These are phyloP conservation scores for Philotrypesis tridentata DNA, from an alignment of 1,140 invertebrate species.

Conservation along the genomic window DNA sequence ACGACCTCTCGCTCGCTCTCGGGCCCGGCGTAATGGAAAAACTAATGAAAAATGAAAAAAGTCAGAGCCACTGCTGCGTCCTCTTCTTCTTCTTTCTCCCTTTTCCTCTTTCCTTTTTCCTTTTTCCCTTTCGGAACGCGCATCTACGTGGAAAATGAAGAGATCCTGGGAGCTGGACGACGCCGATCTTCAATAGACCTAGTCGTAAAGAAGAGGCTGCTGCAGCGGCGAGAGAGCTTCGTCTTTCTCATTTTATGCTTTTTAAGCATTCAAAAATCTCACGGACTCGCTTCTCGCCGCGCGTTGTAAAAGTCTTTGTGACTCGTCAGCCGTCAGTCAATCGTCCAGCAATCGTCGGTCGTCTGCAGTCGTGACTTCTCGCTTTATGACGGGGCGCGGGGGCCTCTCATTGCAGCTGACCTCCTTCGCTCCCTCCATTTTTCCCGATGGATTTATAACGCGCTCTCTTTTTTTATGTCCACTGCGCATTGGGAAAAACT, in stretches of 20 bases:
- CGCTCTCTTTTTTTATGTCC: slow-evolving; percentile 29
- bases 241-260: neutral
- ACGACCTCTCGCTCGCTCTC: slow-evolving; percentile 51
- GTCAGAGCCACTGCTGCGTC: neutral
- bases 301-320: slow-evolving; percentile 14
- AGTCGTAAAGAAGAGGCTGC: too few relatives aligned
- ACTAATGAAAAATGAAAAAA: slow-evolving; percentile 56
- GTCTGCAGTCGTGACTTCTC: too few relatives aligned
- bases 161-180: neutral
- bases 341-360: too few relatives aligned
- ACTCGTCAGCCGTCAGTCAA: too few relatives aligned
- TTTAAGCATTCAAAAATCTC: neutral
- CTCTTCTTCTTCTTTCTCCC: neutral
- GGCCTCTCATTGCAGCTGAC: slow-evolving; percentile 27
- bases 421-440: slow-evolving; percentile 45
- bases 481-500: slow-evolving; percentile 4
- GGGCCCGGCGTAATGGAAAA: slow-evolving; percentile 57
- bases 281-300: neutral
- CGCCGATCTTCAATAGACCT: neutral
- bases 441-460: slow-evolving; percentile 37
- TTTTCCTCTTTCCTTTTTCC: neutral
- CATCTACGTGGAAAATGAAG: slow-evolving; percentile 27
- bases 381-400: slow-evolving; percentile 40
- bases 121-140: neutral
- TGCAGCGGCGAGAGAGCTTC: neutral